phyloP scores from a whole-genome alignment of 2,888 invertebrate species.

The Conomelus anceps region DNA sequence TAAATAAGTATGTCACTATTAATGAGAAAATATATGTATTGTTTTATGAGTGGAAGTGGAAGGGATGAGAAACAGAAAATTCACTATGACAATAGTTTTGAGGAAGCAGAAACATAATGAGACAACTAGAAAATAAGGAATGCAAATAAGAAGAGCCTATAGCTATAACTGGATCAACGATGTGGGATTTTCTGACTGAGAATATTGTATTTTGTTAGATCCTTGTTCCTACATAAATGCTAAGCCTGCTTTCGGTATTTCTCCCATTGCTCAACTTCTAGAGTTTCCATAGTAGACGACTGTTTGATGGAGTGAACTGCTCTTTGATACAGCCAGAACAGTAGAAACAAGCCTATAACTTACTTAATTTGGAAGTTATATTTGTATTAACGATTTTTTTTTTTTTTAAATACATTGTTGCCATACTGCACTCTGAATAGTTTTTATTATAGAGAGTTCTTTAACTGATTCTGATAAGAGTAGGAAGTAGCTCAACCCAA shows the following conservation, averaged over 20 bases:
- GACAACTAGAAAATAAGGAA: not conserved
- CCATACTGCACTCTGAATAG: not conserved
- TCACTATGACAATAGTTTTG: not conserved
- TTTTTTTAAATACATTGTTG: too few species aligned
- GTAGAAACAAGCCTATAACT: not conserved
- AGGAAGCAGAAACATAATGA: not conserved
- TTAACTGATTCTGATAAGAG: too few species aligned
- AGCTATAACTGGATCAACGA: not conserved
- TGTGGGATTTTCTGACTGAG: not conserved
- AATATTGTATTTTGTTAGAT: not conserved
- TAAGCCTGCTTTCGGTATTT: not conserved
- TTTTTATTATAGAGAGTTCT: too few species aligned
- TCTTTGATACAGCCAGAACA: not conserved
- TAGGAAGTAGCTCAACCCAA: too few species aligned
- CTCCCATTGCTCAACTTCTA: not conserved
- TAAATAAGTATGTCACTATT: too few species aligned
- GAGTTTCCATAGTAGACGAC: not conserved
- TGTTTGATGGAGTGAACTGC: not conserved
- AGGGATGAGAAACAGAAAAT: too few species aligned
- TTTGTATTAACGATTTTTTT: too few species aligned
- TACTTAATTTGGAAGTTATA: not conserved
- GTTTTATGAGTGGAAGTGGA: too few species aligned
- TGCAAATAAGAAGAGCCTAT: too few species aligned
- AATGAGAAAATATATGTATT: too few species aligned
- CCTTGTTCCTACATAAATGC: not conserved